Evolutionary conservation across 2,113 vertebrate genomes (phyloP).

Genomic region (Xiphophorus couchianus): DNA sequence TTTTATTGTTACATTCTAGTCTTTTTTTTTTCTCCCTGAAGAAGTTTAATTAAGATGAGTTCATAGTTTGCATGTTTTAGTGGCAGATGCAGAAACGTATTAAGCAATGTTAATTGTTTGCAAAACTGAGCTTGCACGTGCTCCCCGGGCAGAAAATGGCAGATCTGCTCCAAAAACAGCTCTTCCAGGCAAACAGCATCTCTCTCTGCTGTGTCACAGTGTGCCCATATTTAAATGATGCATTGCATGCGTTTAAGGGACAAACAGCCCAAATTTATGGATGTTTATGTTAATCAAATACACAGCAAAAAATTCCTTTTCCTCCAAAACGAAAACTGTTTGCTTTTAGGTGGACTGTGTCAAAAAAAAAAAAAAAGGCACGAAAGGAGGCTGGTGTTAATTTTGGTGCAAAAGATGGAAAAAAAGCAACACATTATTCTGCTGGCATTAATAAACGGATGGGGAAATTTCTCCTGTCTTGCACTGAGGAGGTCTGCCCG

Average conservation of each 20-base stretch:
- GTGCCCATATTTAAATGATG: neutral
- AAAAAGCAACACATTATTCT: neutral
- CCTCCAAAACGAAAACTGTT: neutral
- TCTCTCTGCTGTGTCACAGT: neutral
- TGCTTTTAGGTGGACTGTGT: neutral
- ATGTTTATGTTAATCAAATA: neutral
- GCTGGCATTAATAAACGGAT: neutral
- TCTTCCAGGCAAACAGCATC: neutral
- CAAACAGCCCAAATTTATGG: neutral
- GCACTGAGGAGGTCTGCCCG: neutral
- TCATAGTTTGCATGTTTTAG: neutral
- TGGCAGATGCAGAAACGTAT: neutral
- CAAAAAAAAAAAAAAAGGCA: neutral
- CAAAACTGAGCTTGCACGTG: neutral
- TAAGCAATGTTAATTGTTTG: neutral
- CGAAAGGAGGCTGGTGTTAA: neutral
- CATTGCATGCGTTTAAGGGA: neutral
- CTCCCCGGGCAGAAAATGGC: too few relatives aligned
- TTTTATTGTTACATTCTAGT: neutral
- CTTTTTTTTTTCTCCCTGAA: neutral
- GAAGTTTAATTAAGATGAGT: neutral
- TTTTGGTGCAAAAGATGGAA: neutral
- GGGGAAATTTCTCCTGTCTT: neutral
- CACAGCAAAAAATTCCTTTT: neutral
- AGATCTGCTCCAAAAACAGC: neutral